These are phyloP conservation scores for Anhinga rufa DNA, from an alignment of 2,113 vertebrate species.

Conservation along the genomic window DNA sequence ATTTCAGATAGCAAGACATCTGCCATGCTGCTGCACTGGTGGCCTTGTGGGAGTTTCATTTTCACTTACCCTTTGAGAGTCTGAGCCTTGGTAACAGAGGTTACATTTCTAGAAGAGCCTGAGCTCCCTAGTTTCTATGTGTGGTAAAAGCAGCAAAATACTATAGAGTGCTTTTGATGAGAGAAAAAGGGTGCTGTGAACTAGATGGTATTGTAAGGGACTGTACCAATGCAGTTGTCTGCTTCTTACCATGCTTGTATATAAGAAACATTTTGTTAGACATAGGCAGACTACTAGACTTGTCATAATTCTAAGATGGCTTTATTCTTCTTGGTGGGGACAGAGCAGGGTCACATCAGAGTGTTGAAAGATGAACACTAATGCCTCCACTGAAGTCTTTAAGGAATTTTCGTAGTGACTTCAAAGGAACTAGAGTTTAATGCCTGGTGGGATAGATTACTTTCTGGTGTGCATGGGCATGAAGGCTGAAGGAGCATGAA, in stretches of 20 bases:
- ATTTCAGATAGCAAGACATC: neutral
- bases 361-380: neutral
- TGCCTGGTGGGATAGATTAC: neutral
- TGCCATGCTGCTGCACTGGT: neutral
- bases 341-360: neutral
- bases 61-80: neutral
- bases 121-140: neutral
- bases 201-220: neutral
- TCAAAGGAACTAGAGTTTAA: neutral
- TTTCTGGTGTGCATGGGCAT: neutral
- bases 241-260: neutral
- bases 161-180: neutral
- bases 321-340: neutral
- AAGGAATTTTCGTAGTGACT: neutral
- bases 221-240: neutral
- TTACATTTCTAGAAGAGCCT: neutral
- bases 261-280: neutral
- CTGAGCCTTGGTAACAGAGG: neutral
- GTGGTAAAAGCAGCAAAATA: too few species aligned
- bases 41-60: neutral
- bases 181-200: neutral
- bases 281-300: neutral
- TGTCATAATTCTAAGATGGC: neutral
- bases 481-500: neutral
- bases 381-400: neutral